Conservation (phyloP, 2,888 invertebrate species). For the Caenorhabditis plicata region DNA sequence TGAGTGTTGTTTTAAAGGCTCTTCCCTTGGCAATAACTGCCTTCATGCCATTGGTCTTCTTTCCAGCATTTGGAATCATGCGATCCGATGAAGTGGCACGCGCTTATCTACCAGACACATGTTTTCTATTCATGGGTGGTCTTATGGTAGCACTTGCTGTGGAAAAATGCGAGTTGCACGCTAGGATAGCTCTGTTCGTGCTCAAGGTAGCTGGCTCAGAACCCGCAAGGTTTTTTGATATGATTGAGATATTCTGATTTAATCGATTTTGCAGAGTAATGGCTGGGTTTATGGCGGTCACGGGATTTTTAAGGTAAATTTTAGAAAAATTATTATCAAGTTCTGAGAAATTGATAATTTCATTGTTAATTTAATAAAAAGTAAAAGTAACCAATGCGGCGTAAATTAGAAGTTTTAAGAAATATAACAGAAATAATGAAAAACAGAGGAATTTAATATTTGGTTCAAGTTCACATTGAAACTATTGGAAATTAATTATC, state of each 20-base stretch:
- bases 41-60: constrained; percentile 59
- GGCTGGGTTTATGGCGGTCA: constrained; percentile 63
- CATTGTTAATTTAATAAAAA: too few species aligned
- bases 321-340: neutral
- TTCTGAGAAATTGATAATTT: neutral
- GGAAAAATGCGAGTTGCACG: constrained; percentile 61
- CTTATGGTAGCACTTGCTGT: constrained; percentile 64
- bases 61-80: constrained; percentile 59
- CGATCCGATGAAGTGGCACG: constrained; percentile 51
- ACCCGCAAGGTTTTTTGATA: too few species aligned
- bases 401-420: too few species aligned
- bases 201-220: constrained; percentile 53
- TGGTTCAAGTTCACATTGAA: too few species aligned
- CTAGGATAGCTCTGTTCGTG: constrained; percentile 50
- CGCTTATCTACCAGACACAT: constrained; percentile 62
- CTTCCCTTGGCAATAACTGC: constrained; percentile 64
- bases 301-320: constrained; percentile 54
- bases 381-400: too few species aligned
- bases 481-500: too few species aligned
- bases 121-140: constrained; percentile 64
- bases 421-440: too few species aligned
- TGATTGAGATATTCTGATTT: too few species aligned
- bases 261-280: too few species aligned
- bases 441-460: too few species aligned
- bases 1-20: too few species aligned